Evolutionary conservation across 2,888 invertebrate genomes (phyloP).

Genomic region (Empis livida): DNA sequence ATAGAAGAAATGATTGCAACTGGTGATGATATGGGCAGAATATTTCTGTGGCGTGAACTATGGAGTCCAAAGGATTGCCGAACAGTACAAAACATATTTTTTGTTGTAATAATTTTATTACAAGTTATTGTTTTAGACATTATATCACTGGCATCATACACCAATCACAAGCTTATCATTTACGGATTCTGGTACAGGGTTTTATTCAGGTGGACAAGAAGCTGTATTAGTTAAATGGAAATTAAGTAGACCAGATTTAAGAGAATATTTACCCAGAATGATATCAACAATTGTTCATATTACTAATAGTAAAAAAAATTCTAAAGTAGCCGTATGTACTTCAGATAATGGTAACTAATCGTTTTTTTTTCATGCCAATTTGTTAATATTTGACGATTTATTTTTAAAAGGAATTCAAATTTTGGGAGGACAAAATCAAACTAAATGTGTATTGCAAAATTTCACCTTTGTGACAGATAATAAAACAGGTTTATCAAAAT

Average conservation of each 20-base stretch:
- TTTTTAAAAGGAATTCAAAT: conserved; percentile 37
- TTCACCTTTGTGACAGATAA: conserved; percentile 45
- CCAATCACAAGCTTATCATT: conserved; percentile 54
- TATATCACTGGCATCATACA: conserved; percentile 67
- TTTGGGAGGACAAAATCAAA: conserved; percentile 39
- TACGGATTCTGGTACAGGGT: conserved; percentile 47
- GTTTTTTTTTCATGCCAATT: neutral
- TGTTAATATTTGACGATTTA: neutral
- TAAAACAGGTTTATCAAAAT: conserved; percentile 36
- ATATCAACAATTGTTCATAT: conserved; percentile 53
- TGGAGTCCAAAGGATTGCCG: conserved; percentile 6
- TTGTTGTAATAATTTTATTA: neutral
- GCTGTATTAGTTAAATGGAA: conserved; percentile 67
- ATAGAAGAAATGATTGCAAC: conserved; percentile 49
- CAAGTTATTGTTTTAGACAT: conserved; percentile 26
- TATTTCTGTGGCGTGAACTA: conserved; percentile 48
- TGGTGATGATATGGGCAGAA: conserved; percentile 52
- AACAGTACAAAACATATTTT: too few species aligned
- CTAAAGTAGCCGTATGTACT: conserved; percentile 50
- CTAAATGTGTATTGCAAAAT: conserved; percentile 50
- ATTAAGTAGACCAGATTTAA: conserved; percentile 35
- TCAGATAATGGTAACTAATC: conserved; percentile 49
- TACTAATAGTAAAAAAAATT: conserved; percentile 46
- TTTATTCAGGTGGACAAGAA: conserved; percentile 68
- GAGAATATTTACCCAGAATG: conserved; percentile 54